Evolutionary conservation across 2,888 invertebrate species (phyloP).

Genomic region (Hypselothyrea guttata): DNA sequence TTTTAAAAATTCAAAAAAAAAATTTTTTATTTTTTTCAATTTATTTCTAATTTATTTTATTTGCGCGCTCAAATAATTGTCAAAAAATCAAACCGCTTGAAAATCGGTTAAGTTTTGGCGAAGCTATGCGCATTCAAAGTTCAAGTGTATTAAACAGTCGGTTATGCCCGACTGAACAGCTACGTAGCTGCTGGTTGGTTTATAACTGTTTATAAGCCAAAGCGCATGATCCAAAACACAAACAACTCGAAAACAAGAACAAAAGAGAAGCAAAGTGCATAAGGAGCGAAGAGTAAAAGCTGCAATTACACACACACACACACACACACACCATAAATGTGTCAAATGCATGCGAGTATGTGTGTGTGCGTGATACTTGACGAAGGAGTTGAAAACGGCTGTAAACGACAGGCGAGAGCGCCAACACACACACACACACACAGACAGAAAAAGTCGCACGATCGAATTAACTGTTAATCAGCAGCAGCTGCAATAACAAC

Average conservation of each 20-base stretch:
- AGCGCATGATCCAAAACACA: conserved; percentile 60
- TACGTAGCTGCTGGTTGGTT: conserved; percentile 26
- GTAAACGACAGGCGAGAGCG: conserved; percentile 25
- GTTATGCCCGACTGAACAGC: no score
- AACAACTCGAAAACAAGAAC: conserved; percentile 19
- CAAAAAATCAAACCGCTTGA: no score
- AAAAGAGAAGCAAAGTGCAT: conserved; percentile 36
- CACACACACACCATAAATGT: conserved; percentile 45
- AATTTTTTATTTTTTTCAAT: no score
- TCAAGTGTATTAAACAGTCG: no score
- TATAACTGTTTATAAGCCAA: conserved; percentile 66
- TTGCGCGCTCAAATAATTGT: no score
- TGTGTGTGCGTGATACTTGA: conserved; percentile 24
- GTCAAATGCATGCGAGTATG: conserved; percentile 43
- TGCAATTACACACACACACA: conserved; percentile 25
- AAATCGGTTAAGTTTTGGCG: no score
- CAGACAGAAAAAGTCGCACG: conserved; percentile 4
- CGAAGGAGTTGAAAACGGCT: conserved; percentile 56
- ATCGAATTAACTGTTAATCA: conserved; percentile 60
- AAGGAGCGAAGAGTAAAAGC: conserved; percentile 13
- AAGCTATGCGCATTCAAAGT: no score
- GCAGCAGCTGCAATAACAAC: no score
- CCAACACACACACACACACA: no score
- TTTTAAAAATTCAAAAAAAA: no score
- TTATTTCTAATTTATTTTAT: no score